These are phyloP conservation scores for Lasioglossum baleicum DNA, from an alignment of 1,140 invertebrate genomes.

Conservation along the genomic window DNA sequence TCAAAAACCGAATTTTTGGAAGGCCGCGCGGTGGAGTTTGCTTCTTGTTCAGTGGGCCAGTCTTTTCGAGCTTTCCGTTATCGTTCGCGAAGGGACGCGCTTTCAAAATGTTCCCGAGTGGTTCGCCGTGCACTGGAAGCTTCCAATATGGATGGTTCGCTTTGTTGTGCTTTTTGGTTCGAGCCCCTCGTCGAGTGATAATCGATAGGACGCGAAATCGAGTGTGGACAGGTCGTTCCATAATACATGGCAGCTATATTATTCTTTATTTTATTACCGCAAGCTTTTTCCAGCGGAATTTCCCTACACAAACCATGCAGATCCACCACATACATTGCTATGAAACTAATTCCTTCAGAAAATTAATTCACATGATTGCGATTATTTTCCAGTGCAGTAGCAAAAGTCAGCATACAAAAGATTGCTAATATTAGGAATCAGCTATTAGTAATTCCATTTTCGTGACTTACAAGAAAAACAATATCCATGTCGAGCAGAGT, in stretches of 20 bases:
- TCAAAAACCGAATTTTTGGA: neutral
- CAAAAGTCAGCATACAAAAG: no score
- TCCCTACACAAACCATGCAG: no score
- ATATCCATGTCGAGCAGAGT: no score
- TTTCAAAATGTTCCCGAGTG: neutral
- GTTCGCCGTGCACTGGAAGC: neutral
- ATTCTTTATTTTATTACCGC: no score
- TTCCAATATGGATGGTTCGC: neutral
- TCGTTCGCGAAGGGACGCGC: neutral
- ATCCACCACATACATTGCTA: no score
- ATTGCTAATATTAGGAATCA: no score
- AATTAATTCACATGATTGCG: no score
- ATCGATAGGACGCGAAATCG: neutral
- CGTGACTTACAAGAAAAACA: no score
- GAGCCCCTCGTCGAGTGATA: neutral
- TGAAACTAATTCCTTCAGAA: no score
- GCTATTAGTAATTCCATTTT: no score
- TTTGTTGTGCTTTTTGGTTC: constrained; percentile 1
- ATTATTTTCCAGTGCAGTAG: no score
- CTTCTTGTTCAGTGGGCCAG: neutral
- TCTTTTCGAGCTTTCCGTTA: neutral
- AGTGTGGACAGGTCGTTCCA: neutral
- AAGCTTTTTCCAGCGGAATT: no score
- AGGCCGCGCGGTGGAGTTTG: neutral
- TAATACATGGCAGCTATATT: neutral